Conservation (phyloP, 2,797 vertebrate species). For the Falco rusticolus region DNA sequence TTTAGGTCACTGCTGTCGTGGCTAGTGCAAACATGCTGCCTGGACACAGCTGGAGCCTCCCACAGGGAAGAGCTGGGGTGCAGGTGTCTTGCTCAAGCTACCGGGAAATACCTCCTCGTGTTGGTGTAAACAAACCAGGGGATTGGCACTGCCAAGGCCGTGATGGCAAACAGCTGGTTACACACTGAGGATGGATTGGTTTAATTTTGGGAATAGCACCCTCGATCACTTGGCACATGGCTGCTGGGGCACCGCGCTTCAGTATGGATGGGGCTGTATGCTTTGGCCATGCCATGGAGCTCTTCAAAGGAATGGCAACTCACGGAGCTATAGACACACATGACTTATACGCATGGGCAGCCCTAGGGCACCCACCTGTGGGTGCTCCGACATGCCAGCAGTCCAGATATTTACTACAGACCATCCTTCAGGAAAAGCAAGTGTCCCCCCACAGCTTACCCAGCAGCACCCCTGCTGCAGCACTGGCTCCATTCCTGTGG, state of each 20-base stretch:
- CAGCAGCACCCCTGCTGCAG: not conserved
- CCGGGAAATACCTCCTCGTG: not conserved
- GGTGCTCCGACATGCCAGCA: not conserved
- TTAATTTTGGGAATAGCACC: not conserved
- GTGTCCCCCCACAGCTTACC: not conserved
- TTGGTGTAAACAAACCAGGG: fast-evolving
- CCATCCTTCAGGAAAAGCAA: not conserved
- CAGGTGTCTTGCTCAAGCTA: not conserved
- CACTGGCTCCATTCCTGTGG: not conserved
- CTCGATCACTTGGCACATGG: not conserved
- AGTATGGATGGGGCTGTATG: fast-evolving
- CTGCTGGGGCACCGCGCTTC: not conserved
- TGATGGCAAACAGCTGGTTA: not conserved
- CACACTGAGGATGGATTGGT: too few relatives aligned
- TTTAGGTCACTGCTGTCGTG: not conserved
- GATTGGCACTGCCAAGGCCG: not conserved
- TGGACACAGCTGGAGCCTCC: not conserved
- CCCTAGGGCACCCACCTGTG: not conserved
- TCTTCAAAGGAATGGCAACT: not conserved
- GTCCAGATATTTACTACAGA: not conserved
- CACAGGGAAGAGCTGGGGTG: not conserved
- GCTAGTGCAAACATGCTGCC: not conserved
- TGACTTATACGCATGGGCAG: not conserved
- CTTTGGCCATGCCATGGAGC: not conserved
- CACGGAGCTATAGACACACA: not conserved